Percentiles rank a stretch among this genome's conserved stretches.
Evolutionary conservation across 2,888 invertebrate species (phyloP).

Genomic region (Choristoneura rosaceana): DNA sequence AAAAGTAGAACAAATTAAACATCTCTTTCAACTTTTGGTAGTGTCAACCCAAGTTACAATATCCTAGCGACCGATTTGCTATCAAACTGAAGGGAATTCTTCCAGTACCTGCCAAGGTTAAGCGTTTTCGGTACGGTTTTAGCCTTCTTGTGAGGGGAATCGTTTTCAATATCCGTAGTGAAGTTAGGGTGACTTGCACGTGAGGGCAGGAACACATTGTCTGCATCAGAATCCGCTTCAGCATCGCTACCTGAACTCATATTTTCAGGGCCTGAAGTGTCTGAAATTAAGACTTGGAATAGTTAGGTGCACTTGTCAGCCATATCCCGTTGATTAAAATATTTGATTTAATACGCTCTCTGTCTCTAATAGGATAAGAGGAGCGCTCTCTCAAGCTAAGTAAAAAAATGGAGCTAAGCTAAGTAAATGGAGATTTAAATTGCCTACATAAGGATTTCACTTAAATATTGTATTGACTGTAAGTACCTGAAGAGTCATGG

Average conservation of each 20-base stretch:
- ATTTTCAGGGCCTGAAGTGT: constrained; percentile 89
- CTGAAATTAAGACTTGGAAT: constrained; percentile 51
- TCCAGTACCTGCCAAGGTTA: constrained; percentile 74
- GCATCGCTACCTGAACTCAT: constrained; percentile 79
- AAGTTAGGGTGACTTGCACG: constrained; percentile 71
- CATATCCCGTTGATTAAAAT: neutral
- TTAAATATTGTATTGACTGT: neutral
- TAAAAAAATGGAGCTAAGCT: too few relatives aligned
- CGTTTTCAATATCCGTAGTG: constrained; percentile 55
- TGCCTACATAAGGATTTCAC: too few relatives aligned
- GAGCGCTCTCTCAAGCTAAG: too few relatives aligned
- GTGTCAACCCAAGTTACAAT: too few relatives aligned
- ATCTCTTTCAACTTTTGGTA: too few relatives aligned
- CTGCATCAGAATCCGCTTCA: constrained; percentile 80
- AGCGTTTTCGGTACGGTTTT: constrained; percentile 78
- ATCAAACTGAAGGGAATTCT: neutral
- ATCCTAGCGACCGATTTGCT: too few relatives aligned
- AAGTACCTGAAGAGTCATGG: constrained; percentile 78
- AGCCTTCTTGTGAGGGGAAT: constrained; percentile 58
- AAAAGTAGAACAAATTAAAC: neutral
- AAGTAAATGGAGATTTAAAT: too few relatives aligned
- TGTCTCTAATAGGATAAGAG: neutral
- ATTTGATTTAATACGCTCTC: neutral
- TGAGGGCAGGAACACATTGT: constrained; percentile 79
- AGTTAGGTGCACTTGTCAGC: neutral